Evolutionary conservation across 2,888 invertebrate species (phyloP), one percentile per base, ranked within the genome.

Genomic region (Drosophila melanosoma): DNA sequence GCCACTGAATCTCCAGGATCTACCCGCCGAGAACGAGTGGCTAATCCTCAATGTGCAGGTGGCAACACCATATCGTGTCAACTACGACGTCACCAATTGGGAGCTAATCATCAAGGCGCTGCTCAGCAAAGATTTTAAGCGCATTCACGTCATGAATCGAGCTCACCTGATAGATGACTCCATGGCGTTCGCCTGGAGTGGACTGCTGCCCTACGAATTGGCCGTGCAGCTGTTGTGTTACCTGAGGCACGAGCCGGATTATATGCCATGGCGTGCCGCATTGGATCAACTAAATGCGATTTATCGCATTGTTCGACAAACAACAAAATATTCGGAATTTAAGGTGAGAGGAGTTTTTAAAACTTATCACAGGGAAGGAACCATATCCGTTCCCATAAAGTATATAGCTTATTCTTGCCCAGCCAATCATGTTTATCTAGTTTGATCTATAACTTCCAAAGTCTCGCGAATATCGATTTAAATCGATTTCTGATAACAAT

Each of bases 91-190:
- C 3, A 93, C 94, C 54, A 97, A 97, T 92, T 97, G 97, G 97
- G 92, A 94, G 23, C 93, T 96, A 61, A 92, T 97, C 23, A 90
- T 87, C 1, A 79, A 93, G 0, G 93, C 95, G 0, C 92, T 97
- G 58, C 94, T 94, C 71, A 94, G 94, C 56, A 91, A 92, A 0
- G 93, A 94, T 5, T 94, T 92, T 75, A 58, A 89, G 0, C 88
- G 87, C 11, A 95, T 98, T 60, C 95, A 96, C n/a, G 93, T 94
- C 1, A 93, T 96, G 64, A 97, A 96, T 83, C 94, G 98, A 48
- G 97, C 97, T 0, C 97, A 97, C 87, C 93, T 98, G 29, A 93
- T 98, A 49, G 96, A 97, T 60, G 98, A 98, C 92, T 94, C 96
- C 1, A 94, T 96, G 76, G 95, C 95, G 12, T 66, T 92, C 58